Base-by-base conservation (phyloP, 1,140 invertebrate genomes). In the Wiebesia pumilae region DNA sequence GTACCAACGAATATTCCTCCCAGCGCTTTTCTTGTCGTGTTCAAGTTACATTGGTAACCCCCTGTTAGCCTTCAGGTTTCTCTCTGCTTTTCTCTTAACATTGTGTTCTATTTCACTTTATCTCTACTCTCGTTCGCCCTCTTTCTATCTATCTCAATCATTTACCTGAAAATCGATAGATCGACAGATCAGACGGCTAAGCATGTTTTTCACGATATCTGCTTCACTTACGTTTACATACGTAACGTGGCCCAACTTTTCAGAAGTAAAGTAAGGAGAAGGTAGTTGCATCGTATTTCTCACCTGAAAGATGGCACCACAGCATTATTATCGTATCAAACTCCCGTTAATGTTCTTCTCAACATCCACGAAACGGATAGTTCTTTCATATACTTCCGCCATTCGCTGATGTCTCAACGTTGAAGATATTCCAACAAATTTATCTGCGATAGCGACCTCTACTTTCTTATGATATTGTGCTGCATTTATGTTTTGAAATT, bases 101-200 rank as follows among this genome's bases (percentile, higher is more conserved):
- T 4, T 27, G 27, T 62, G 30, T 16, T 24, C 27, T 62, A 62
- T 19, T 62, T 16, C 58, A 16, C 58, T 3, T 6, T 40, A n/a
- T 73, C 30, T 73, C 69, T 40, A 6, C 69, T 73, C 69, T 73
- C n/a, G n/a, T n/a, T n/a, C n/a, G n/a, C 69, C 47, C 75, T n/a
- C 78, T 65, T 9, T 58, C 80, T 87, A 80, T 40, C 71, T 69
- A 35, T 87, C 87, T 58, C 14, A 43, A 7, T 79, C 77, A 6
- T 19, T 47, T n/a, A n/a, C n/a, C n/a, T n/a, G n/a, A n/a, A n/a
- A n/a, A 40, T 81, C 88, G 85, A 77, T 69, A 47, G 84, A 58
- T 85, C 71, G 80, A 75, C 81, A 40, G 54, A 40, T 27, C 54
- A 71, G 65, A 38, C 51, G 21, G 78, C 27, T 67, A 6, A 67